phyloP scores from a whole-genome alignment of 30 jellyfish, hydroid and myxozoan species.

The Rhopilema esculentum region DNA sequence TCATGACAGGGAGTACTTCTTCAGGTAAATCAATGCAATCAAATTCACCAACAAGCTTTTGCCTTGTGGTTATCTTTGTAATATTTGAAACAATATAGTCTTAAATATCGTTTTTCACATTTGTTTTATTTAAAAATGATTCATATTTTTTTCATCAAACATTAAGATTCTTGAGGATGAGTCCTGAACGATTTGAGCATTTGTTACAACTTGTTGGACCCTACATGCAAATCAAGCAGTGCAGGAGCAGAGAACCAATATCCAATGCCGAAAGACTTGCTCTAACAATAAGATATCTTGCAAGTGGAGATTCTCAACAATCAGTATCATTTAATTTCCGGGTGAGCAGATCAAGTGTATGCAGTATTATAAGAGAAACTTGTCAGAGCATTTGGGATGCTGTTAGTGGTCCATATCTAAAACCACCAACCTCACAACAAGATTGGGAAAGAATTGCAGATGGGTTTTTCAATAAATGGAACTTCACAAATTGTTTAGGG shows the following conservation, averaged over 20 bases:
- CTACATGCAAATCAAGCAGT: slow-evolving; percentile 7
- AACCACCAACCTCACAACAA: slow-evolving; percentile 47
- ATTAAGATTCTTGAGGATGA: slow-evolving; percentile 29
- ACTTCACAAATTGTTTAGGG: slow-evolving; percentile 72
- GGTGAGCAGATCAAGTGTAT: slow-evolving; percentile 8
- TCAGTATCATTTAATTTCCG: slow-evolving; percentile 1
- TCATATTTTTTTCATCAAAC: neutral
- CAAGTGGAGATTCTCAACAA: slow-evolving; percentile 35
- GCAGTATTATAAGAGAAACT: slow-evolving; percentile 53
- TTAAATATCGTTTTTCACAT: neutral
- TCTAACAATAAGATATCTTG: slow-evolving; percentile 29
- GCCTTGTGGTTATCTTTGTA: neutral
- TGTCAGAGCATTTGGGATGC: slow-evolving; percentile 55
- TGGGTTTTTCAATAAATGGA: slow-evolving; percentile 62
- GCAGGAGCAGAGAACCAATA: slow-evolving; percentile 39
- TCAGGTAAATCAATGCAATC: neutral
- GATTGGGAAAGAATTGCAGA: slow-evolving; percentile 73
- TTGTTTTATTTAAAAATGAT: neutral
- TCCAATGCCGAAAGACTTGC: slow-evolving; percentile 47
- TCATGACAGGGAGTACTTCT: slow-evolving; percentile 22
- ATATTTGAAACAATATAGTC: neutral
- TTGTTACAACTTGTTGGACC: slow-evolving; percentile 34
- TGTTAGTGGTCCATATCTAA: slow-evolving; percentile 5
- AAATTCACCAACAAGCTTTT: too few species aligned
- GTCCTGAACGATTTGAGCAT: slow-evolving; percentile 57